A percentile compares a stretch with the other conserved stretches of the same genome.
These are phyloP conservation scores for Phylloscopus trochilus DNA, from an alignment of 2,113 vertebrate genomes.

Conservation along the genomic window DNA sequence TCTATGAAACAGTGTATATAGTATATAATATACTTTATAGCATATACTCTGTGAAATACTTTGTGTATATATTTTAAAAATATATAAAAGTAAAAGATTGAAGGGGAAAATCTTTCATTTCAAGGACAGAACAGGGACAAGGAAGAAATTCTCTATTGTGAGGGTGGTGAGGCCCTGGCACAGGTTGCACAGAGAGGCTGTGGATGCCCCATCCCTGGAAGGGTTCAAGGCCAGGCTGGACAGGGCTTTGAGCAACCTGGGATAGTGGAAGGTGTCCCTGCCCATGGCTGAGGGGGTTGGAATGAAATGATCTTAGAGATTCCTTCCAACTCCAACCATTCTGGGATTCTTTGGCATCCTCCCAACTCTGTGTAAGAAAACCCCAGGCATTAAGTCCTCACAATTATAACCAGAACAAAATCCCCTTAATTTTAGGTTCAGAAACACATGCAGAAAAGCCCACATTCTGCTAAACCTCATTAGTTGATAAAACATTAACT, in stretches of 20 bases:
- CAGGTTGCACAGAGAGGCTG: neutral
- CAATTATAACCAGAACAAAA: neutral
- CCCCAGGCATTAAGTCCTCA: neutral
- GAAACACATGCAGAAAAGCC: neutral
- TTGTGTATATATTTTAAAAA: neutral
- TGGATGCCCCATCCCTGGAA: neutral
- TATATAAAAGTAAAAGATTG: rapidly evolving
- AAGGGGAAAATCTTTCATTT: neutral
- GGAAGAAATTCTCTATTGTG: neutral
- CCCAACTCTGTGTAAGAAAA: neutral
- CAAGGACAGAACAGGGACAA: neutral
- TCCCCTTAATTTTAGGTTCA: rapidly evolving
- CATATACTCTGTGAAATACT: neutral
- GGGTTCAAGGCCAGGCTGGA: rapidly evolving
- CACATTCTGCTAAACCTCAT: neutral
- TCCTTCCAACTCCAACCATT: neutral
- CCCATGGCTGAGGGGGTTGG: too few species aligned
- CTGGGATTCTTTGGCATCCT: neutral
- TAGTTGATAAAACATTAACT: neutral
- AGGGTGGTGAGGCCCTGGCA: neutral
- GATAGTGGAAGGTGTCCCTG: neutral
- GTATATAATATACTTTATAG: neutral
- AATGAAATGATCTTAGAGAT: neutral
- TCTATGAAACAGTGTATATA: neutral
- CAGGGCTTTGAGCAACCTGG: rapidly evolving